Evolutionary conservation across 2,888 invertebrate species (phyloP), one percentile per base, ranked within the genome.

Genomic region (Oxyteleia sp.): DNA sequence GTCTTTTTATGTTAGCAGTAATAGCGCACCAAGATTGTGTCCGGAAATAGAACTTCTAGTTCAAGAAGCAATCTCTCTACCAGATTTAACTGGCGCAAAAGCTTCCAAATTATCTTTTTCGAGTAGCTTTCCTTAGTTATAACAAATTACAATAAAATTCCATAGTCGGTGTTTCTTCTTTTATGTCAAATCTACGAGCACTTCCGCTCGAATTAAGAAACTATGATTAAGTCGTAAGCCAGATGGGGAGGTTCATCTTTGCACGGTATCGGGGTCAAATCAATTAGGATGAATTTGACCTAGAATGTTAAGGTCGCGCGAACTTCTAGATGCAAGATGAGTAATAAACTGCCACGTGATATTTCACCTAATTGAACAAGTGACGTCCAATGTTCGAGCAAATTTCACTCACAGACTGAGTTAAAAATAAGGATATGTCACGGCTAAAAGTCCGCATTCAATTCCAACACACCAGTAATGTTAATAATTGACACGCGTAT

Each of bases 311-410:
- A 72, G 61, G 59, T 72, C 61, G 51, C 49, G 23, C 4, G 29
- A 61, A 20, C 29, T n/a, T 47, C 15, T 51, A 38, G 20, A 47
- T 32, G 8, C 11, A 35, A 49, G 35, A 64, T 35, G 43, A 47
- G 16, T n/a, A 59, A 43, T 61, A 32, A 51, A 72, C 72, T 63
- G 72, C 63, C 74, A 45, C 16, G 18, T 41, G 20, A 72, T 53
- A 32, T 53, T 53, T 45, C 32, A 64, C 38, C n/a, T 74, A 61
- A 74, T 63, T 74, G n/a, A 55, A 72, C 53, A 53, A 61, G 15
- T 29, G 29, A 74, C 63, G 63, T 63, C 51, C 61, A 63, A 74
- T 20, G n/a, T 15, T 63, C 51, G 41, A 63, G 20, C 45, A 15
- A 53, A 23, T 32, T 15, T 18, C 32, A 20, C 43, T 63, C 29